Evolutionary conservation across 2,797 vertebrate genomes (phyloP).

Genomic region (Crocodylus rhombifer): DNA sequence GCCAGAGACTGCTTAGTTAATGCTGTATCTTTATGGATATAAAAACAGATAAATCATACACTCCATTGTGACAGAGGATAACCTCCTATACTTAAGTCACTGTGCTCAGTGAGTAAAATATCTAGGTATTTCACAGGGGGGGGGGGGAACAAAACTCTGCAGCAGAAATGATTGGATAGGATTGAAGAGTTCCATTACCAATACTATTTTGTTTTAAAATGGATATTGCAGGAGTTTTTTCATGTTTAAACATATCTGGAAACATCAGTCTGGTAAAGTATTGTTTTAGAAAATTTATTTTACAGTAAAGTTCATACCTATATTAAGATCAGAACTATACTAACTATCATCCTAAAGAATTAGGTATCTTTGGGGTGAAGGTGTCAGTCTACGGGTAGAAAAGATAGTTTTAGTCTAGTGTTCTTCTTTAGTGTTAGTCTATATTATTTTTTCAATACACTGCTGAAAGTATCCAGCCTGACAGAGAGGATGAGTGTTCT

Average conservation of each 20-base stretch:
- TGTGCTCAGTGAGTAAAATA: slow-evolving; percentile 25
- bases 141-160: background rate
- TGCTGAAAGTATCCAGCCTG: background rate
- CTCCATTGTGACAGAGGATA: slow-evolving; percentile 57
- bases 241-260: background rate
- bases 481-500: background rate
- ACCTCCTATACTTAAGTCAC: slow-evolving; percentile 43
- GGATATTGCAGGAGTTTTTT: background rate
- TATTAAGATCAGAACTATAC: background rate
- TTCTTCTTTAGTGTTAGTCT: background rate
- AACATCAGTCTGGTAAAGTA: background rate
- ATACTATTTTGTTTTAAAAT: background rate
- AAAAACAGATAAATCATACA: slow-evolving; percentile 87
- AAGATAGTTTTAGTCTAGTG: background rate
- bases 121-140: background rate
- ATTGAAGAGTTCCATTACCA: background rate
- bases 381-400: background rate
- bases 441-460: background rate
- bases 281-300: background rate
- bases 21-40: slow-evolving; percentile 82
- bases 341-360: background rate
- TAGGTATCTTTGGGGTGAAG: background rate
- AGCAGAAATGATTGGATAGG: background rate
- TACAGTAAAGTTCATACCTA: background rate
- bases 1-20: slow-evolving; percentile 87